Conservation (phyloP, 2,797 vertebrate genomes). For the Pseudochaenichthys georgianus region DNA sequence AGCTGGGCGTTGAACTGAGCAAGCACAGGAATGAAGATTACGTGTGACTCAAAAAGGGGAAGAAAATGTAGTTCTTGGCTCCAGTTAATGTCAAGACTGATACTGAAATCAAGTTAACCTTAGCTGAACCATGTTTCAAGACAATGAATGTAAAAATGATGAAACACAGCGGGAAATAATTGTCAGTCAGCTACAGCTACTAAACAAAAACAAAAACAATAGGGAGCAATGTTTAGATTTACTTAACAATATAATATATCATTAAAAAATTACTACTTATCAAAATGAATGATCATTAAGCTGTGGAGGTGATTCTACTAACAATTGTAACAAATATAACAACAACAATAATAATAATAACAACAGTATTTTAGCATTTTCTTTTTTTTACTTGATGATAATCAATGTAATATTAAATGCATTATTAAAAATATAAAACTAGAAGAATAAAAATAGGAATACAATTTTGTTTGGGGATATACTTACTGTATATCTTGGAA, state of each 20-base stretch:
- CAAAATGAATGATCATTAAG: not conserved
- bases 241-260: not conserved
- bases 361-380: not conserved
- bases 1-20: slow-evolving; percentile 50
- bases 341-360: no score
- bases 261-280: not conserved
- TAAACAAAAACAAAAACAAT: not conserved
- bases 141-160: not conserved
- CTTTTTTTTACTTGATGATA: not conserved
- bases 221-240: not conserved
- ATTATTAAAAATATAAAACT: fast-evolving
- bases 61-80: slow-evolving; percentile 1
- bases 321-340: not conserved
- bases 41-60: slow-evolving; percentile 23
- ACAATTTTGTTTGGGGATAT: no score
- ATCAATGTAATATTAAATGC: not conserved
- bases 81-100: slow-evolving; percentile 12
- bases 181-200: no score
- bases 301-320: not conserved
- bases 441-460: no score
- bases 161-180: not conserved
- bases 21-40: slow-evolving; percentile 52
- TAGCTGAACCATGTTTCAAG: not conserved
- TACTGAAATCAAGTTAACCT: slow-evolving; percentile 16
- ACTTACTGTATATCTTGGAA: no score